Conservation (phyloP, 2,113 vertebrate species). For the Heliornis fulica region DNA sequence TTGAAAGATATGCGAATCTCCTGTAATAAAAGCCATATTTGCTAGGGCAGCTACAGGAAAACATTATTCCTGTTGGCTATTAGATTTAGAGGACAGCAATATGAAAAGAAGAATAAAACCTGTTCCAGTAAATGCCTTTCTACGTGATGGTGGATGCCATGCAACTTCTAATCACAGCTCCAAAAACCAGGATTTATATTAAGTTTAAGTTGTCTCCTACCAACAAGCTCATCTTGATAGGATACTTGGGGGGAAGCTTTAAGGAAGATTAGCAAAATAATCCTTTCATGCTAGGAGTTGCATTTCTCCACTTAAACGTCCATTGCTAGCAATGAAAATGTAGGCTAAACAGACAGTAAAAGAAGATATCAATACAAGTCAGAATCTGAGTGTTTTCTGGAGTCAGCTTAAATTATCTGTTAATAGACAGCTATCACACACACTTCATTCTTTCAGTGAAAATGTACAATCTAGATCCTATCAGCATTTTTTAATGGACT, state of each 20-base stretch:
- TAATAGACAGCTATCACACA: not conserved
- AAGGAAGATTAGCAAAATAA: constrained; percentile 65
- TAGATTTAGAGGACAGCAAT: not conserved
- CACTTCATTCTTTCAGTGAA: not conserved
- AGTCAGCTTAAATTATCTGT: not conserved
- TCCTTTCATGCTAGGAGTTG: constrained; percentile 45
- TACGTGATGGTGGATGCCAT: not conserved
- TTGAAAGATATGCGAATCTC: constrained; percentile 18
- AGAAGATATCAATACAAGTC: not conserved
- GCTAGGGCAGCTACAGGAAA: not conserved
- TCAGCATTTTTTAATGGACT: not conserved
- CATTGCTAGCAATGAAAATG: not conserved
- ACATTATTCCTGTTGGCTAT: not conserved
- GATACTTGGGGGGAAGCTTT: constrained; percentile 24
- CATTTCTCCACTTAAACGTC: constrained; percentile 37
- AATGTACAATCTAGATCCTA: not conserved
- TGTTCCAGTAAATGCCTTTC: not conserved
- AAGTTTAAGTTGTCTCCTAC: constrained; percentile 28
- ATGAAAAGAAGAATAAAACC: not conserved
- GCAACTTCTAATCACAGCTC: constrained; percentile 5
- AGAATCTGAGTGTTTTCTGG: not conserved
- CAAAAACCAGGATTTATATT: constrained; percentile 15
- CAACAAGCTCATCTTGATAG: constrained; percentile 18
- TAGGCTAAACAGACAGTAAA: not conserved
- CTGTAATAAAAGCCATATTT: constrained; percentile 32